phyloP scores from a whole-genome alignment of 2,888 invertebrate genomes.

The Pammene aurita region DNA sequence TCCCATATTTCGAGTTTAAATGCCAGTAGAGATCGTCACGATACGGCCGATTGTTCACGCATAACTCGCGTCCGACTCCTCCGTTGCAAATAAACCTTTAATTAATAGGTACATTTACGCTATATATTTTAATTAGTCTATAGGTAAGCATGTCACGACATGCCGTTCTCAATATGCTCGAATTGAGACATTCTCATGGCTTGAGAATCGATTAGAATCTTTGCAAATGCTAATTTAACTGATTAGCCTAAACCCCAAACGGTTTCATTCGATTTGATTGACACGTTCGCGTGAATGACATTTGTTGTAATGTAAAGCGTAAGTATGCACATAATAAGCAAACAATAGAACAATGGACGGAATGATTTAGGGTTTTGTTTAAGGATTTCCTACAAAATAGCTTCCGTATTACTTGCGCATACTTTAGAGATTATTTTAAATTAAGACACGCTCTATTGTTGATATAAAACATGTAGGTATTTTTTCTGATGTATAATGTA shows the following conservation, averaged over 20 bases:
- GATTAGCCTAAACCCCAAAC: conserved; percentile 31
- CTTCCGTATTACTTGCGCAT: conserved; percentile 49
- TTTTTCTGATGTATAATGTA: too few species aligned
- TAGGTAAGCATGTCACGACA: conserved; percentile 39
- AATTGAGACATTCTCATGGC: conserved; percentile 50
- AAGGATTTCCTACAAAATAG: conserved; percentile 55
- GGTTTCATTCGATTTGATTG: conserved; percentile 51
- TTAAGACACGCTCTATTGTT: conserved; percentile 3
- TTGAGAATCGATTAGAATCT: conserved; percentile 49
- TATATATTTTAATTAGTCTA: conserved; percentile 42
- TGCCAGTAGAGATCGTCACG: conserved; percentile 46
- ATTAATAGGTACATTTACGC: conserved; percentile 35
- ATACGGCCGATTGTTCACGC: conserved; percentile 32
- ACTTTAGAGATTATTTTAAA: neutral
- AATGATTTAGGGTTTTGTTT: conserved; percentile 45
- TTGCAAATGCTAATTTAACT: conserved; percentile 35
- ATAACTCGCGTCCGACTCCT: conserved; percentile 32
- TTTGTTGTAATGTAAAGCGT: conserved; percentile 42
- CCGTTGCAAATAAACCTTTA: conserved; percentile 37
- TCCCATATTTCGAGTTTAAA: conserved; percentile 55
- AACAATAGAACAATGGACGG: conserved; percentile 61
- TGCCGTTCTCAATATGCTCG: conserved; percentile 30
- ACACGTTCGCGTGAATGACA: conserved; percentile 52
- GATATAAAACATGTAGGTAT: neutral
- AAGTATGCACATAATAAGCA: conserved; percentile 45